Evolutionary conservation across 2,888 invertebrate genomes (phyloP).

Genomic region (Drosophila dives): DNA sequence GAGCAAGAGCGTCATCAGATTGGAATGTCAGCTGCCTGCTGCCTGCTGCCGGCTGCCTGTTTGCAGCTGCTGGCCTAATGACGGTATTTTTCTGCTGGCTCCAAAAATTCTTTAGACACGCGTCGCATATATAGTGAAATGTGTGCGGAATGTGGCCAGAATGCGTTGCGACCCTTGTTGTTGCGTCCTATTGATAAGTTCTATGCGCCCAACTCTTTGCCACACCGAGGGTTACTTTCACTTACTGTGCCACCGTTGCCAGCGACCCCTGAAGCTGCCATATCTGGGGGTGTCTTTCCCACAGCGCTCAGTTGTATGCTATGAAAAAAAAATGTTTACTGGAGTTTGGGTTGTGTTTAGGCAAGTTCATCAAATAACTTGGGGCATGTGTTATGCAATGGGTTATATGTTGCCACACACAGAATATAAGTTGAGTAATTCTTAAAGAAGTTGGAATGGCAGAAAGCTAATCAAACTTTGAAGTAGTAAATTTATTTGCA

Average conservation of each 20-base stretch:
- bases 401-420: not conserved
- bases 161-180: not conserved
- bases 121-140: not conserved
- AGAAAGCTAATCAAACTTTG: not conserved
- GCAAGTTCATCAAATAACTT: not conserved
- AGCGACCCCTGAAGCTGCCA: constrained; percentile 18
- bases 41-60: constrained; percentile 39
- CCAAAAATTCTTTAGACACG: constrained; percentile 67
- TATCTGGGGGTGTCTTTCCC: not conserved
- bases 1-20: constrained; percentile 62
- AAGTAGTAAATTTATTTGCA: not conserved
- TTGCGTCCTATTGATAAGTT: constrained; percentile 58
- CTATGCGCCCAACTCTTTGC: constrained; percentile 75
- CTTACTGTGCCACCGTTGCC: constrained; percentile 54
- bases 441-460: too few species aligned
- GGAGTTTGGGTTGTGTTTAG: constrained; percentile 4
- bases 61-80: constrained; percentile 81
- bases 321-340: constrained; percentile 33
- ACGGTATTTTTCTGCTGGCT: constrained; percentile 79
- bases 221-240: constrained; percentile 80
- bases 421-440: not conserved
- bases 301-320: constrained; percentile 59
- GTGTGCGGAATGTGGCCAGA: constrained; percentile 6
- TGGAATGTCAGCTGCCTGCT: constrained; percentile 43
- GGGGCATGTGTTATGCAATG: not conserved